Base-by-base conservation (phyloP, 1,140 invertebrate species). In the Aphelinus certus region DNA sequence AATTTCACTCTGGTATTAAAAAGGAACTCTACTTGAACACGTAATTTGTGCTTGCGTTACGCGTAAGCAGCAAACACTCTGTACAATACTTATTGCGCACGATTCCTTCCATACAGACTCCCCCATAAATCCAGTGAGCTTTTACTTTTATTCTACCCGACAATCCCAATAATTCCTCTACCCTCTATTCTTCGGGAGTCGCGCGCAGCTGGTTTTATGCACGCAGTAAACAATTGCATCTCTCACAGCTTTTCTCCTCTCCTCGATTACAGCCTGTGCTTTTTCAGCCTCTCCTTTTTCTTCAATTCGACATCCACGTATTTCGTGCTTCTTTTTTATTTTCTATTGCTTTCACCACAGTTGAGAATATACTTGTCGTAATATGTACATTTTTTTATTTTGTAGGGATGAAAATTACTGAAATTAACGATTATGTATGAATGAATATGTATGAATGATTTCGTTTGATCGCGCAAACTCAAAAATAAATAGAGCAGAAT, bases 111-210 rank as follows among this genome's bases (percentile, higher is more conserved):
- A 45, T 42, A 4, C 9, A 65, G 58, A 81, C 68, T 81, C 78
- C 81, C 80, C 76, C 79, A 82, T 83, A 83, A 83, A 82, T 82
- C 77, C 76, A 43, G 4, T 3, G 48, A 45, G 45, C 48, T 71
- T 62, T 71, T 62, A 45, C 58, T 43, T 71, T 61, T 62, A 66
- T 71, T 71, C 48, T 46, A 46, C 42, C 3, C 48, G 45, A 58
- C 68, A 62, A 71, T 71, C 49, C 46, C 49, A 62, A 62, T 71
- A 62, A 71, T 71, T 62, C 62, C 47, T 62, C 68, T 10, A 51
- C 1, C 43, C 42, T 58, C 55, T 68, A 57, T 68, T 58, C 45
- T 69, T 60, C 56, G 55, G 48, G 60, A 58, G 56, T 69, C 47
- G 9, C 4, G 10, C 10, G 7, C 57, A 53, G 7, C 48, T 26